phyloP scores from a whole-genome alignment of 1,140 invertebrate species.

The Pygmarrhopalites habei region DNA sequence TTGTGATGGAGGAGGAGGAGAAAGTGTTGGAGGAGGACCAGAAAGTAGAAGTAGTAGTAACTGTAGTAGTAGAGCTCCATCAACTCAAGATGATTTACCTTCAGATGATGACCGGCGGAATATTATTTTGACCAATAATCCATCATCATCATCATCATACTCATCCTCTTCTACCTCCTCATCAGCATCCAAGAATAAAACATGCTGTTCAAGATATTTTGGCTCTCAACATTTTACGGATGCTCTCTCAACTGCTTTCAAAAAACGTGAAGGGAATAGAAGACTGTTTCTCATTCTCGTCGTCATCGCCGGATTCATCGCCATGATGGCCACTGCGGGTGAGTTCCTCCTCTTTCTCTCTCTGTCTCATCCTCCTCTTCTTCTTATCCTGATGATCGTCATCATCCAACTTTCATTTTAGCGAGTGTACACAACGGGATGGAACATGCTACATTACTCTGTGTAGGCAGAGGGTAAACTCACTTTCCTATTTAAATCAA shows the following conservation, averaged over 20 bases:
- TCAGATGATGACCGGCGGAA: background rate
- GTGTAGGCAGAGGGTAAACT: too few species aligned
- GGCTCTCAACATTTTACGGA: conserved; percentile 40
- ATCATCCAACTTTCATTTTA: too few species aligned
- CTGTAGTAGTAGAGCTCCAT: background rate
- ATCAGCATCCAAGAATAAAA: conserved; percentile 9
- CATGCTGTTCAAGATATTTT: conserved; percentile 34
- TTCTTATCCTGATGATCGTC: too few species aligned
- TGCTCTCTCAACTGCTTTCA: conserved; percentile 42
- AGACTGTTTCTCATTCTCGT: conserved; percentile 42
- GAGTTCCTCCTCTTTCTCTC: too few species aligned
- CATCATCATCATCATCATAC: background rate
- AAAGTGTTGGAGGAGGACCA: too few species aligned
- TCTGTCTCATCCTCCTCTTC: too few species aligned
- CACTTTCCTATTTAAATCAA: too few species aligned
- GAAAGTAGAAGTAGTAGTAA: conserved; percentile 4
- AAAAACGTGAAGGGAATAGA: conserved; percentile 41
- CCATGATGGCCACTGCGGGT: conserved; percentile 43
- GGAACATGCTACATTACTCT: too few species aligned
- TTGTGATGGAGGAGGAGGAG: background rate
- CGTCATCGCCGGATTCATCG: conserved; percentile 39
- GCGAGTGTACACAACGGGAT: too few species aligned
- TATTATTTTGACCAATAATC: background rate
- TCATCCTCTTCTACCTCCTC: background rate
- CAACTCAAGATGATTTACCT: background rate